phyloP scores from a whole-genome alignment of 2,113 vertebrate species.

The Festucalex cinctus region DNA sequence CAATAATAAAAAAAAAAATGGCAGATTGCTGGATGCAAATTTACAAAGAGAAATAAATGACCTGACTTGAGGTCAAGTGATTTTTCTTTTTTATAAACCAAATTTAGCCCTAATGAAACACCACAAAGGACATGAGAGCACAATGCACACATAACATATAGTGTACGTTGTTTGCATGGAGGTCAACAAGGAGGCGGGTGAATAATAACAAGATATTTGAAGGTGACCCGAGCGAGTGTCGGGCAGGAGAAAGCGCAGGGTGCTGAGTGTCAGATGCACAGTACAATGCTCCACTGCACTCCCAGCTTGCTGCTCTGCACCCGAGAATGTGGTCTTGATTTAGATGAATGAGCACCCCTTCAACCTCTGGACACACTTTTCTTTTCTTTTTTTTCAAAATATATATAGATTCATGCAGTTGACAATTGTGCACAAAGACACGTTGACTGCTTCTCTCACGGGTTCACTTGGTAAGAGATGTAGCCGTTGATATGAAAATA shows the following conservation, averaged over 20 bases:
- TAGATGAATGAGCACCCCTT: constrained; percentile 67
- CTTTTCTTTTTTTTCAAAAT: background rate
- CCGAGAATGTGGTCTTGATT: constrained; percentile 67
- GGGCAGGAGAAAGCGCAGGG: constrained; percentile 30
- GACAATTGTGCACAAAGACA: constrained; percentile 46
- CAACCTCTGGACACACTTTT: constrained; percentile 1
- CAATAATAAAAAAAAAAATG: background rate
- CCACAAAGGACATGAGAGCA: background rate
- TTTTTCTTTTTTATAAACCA: background rate
- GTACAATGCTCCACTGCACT: constrained; percentile 45
- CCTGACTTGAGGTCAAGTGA: background rate
- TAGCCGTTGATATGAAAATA: too few species aligned
- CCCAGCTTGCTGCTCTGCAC: constrained; percentile 45
- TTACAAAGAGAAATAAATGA: background rate
- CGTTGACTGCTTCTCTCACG: background rate
- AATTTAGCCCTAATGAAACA: background rate
- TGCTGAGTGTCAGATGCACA: constrained; percentile 58
- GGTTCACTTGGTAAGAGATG: too few species aligned
- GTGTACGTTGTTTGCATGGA: constrained; percentile 10
- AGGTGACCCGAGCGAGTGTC: constrained; percentile 50
- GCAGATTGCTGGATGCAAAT: background rate
- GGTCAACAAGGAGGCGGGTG: constrained; percentile 28
- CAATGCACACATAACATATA: background rate
- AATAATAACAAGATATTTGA: constrained; percentile 42
- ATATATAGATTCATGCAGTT: constrained; percentile 57